Conservation (phyloP, 2,113 vertebrate species). For the Tiliqua scincoides region DNA sequence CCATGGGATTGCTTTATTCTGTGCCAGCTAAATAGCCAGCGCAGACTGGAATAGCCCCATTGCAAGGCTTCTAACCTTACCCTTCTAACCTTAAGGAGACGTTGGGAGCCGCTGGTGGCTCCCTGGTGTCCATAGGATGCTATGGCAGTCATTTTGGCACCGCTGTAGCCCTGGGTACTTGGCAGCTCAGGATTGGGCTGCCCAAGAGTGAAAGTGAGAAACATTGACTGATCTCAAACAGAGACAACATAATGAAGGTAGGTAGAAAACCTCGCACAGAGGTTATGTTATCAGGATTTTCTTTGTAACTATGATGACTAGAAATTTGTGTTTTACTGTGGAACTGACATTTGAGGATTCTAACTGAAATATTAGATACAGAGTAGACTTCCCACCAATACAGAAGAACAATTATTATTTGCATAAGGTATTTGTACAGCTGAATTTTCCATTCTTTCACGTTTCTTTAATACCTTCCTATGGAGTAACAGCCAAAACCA, state of each 20-base stretch:
- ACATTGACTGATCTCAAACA: background rate
- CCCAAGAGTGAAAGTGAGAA: background rate
- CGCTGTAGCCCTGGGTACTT: no score
- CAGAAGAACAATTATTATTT: background rate
- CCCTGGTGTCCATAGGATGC: no score
- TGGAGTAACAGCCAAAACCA: background rate
- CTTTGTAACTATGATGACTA: background rate
- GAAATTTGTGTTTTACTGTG: background rate
- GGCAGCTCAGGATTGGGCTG: no score
- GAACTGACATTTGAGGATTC: background rate
- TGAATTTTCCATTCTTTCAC: slow-evolving; percentile 34
- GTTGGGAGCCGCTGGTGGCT: no score
- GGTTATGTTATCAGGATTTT: background rate
- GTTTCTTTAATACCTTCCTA: slow-evolving; percentile 36
- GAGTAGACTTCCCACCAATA: background rate
- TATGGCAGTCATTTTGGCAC: no score
- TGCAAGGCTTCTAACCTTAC: no score
- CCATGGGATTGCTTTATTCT: no score
- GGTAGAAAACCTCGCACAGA: background rate
- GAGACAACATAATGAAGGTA: background rate
- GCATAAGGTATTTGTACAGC: background rate
- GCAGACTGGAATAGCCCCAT: no score
- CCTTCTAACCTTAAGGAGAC: no score
- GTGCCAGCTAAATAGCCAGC: no score
- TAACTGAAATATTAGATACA: background rate